phyloP scores from a whole-genome alignment of 2,113 vertebrate species.

The Danionella cerebrum region DNA sequence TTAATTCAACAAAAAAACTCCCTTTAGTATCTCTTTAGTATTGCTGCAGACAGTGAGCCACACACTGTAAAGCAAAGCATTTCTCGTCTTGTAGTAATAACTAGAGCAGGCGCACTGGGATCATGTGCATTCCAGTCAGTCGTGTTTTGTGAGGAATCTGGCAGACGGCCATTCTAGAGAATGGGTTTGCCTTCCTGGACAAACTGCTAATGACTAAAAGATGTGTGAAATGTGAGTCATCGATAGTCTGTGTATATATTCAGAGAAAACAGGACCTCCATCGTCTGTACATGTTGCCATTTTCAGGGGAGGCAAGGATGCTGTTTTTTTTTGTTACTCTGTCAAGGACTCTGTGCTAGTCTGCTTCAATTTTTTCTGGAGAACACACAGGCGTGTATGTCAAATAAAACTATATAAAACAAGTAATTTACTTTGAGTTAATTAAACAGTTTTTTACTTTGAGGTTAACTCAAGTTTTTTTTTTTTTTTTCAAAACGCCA shows the following conservation, averaged over 20 bases:
- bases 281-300: conserved; percentile 7
- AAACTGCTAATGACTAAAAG: conserved; percentile 39
- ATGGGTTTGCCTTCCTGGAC: conserved; percentile 20
- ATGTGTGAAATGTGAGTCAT: conserved; percentile 56
- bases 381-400: too few relatives aligned
- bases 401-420: too few relatives aligned
- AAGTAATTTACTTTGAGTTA: too few relatives aligned
- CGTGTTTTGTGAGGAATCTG: conserved; percentile 28
- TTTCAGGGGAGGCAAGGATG: conserved; percentile 19
- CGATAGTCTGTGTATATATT: conserved; percentile 31
- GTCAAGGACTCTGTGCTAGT: too few relatives aligned
- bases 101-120: conserved; percentile 2
- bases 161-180: not conserved
- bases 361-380: too few relatives aligned
- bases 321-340: too few relatives aligned
- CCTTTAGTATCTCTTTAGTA: too few relatives aligned
- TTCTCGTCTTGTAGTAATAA: not conserved
- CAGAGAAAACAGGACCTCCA: conserved; percentile 13
- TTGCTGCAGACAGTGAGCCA: not conserved
- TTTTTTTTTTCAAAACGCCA: too few relatives aligned
- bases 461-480: too few relatives aligned
- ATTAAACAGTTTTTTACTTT: too few relatives aligned
- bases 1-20: too few relatives aligned
- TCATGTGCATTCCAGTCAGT: conserved; percentile 20
- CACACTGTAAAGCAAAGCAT: not conserved